These are phyloP conservation scores for Dicaeum eximium DNA, from an alignment of 2,113 vertebrate genomes.

Conservation along the genomic window DNA sequence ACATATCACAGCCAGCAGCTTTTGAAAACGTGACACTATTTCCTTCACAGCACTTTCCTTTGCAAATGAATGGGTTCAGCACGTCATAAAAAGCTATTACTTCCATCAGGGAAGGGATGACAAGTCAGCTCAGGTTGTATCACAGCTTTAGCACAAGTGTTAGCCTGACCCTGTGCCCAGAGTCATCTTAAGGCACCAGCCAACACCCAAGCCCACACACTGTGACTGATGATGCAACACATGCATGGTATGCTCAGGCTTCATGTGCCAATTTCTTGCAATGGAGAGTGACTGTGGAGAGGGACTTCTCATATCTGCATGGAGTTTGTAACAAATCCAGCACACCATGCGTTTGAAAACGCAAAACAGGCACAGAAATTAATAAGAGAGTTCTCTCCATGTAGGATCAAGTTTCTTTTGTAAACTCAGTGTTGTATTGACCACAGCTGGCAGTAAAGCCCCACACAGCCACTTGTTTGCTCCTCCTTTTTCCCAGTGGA, in stretches of 20 bases:
- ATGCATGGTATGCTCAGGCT: neutral
- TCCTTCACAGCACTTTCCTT: neutral
- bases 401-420: neutral
- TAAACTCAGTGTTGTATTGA: neutral
- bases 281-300: neutral
- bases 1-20: neutral
- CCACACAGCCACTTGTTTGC: neutral
- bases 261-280: accelerated
- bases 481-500: neutral
- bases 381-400: neutral
- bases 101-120: neutral
- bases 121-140: neutral
- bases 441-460: neutral
- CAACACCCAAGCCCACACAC: neutral
- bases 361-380: neutral
- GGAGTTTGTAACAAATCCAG: neutral
- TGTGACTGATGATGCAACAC: neutral
- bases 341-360: neutral
- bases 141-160: neutral
- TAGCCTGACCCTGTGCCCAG: neutral
- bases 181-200: neutral
- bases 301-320: neutral
- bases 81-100: neutral
- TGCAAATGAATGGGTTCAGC: neutral
- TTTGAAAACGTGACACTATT: neutral